Evolutionary conservation across 1,140 invertebrate species (phyloP), one percentile per base, ranked within the genome.

Genomic region (Camponotus vicinus): DNA sequence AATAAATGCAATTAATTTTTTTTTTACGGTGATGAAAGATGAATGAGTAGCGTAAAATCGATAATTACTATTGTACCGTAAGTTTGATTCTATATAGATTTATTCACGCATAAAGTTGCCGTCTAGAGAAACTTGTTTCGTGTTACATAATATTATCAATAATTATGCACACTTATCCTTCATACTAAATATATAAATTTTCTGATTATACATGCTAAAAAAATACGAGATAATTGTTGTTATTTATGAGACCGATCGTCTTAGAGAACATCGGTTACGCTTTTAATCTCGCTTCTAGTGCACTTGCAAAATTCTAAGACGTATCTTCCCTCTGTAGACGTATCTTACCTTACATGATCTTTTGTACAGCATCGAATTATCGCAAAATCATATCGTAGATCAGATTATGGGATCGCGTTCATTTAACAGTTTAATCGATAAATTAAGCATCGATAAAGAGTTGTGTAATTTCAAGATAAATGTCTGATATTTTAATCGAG

Each of bases 341-440:
- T 27, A 27, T 27, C 27, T 87, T 88, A 85, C 2, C 40, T 52
- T 45, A 34, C 21, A 66, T 34, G 37, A 76, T 85, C 84, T 86
- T 89, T 70, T 86, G 52, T 69, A 32, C 57, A 55, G 11, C 45
- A 34, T n/a, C 52, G 42, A 86, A 84, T 61, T 61, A 40, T 55
- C 32, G 34, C 42, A 40, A 71, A 66, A 89, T 83, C 52, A 11
- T 76, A 89, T 89, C 83, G 32, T 18, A 27, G 4, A 32, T 70
- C 85, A 63, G 85, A 92, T 90, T 89, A 86, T 87, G 76, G 88
- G 61, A 87, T 79, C 64, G 66, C 66, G 82, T 91, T 86, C 86
- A 88, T 88, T 92, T 92, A 92, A 55, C 71, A 84, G 85, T 92
- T 89, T 86, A 88, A 67, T 71, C 88, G 66, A 92, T 91, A 92